Evolutionary conservation across 1,140 invertebrate species (phyloP), one percentile per base, ranked within the genome.

Genomic region (Neodiprion fabricii): DNA sequence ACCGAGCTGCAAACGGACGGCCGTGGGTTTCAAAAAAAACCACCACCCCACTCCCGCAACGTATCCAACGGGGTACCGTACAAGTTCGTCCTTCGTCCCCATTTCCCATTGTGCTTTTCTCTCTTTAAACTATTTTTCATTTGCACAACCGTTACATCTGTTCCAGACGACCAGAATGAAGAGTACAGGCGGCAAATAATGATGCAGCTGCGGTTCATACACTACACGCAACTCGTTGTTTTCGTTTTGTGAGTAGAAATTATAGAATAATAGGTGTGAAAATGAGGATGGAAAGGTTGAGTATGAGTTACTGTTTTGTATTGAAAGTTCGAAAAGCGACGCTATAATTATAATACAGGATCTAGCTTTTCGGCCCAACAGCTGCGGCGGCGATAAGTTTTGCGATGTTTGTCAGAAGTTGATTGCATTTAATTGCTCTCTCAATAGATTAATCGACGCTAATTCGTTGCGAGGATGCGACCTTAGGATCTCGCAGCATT

Each of bases 391-490:
- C 53, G 53, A 61, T 8, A n/a, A 11, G 11, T 61, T 61, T 61
- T 61, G n/a, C 53, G 53, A 61, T 61, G 53, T 61, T 61, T 61
- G n/a, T 40, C 28, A 40, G 28, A n/a, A 61, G 53, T 61, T 61
- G 53, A 61, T 61, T 61, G 53, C 53, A 61, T 61, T 61, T 61
- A 61, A 61, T 61, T 61, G 53, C n/a, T 61, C 11, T n/a, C 53
- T 61, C n/a, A 61, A 61, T 61, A 61, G 53, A 61, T 61, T 61
- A 61, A 61, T 14, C 53, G 53, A 61, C 53, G 53, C 53, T 61
- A 14, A 61, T 61, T 17, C n/a, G 11, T 61, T 12, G n/a, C 11
- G 53, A 61, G 53, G 53, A 17, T 61, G 11, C 8, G 53, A 12
- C 11, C 53, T 7, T 61, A 61, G n/a, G n/a, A 61, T 61, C 53